Conservation (phyloP, 2,888 invertebrate species). For the Hyposoter dolosus region DNA sequence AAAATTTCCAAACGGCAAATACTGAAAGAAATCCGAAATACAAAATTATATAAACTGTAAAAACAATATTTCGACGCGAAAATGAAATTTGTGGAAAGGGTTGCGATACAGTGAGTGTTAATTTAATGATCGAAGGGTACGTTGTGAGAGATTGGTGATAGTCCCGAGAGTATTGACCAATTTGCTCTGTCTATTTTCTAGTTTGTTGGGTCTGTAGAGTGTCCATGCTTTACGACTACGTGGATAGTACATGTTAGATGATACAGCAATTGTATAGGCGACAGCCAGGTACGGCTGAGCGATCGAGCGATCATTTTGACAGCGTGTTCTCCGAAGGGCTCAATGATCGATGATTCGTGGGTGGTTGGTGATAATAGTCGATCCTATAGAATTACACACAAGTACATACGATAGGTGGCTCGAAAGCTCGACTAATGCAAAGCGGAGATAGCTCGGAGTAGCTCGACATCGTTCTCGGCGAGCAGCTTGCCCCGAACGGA, state of each 20-base stretch:
- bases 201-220: slow-evolving; percentile 8
- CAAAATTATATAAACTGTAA: no score
- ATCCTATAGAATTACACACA: slow-evolving; percentile 56
- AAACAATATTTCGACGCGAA: background rate
- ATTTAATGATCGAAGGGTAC: background rate
- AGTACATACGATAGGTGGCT: slow-evolving; percentile 29
- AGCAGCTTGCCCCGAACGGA: slow-evolving; percentile 60
- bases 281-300: slow-evolving; percentile 41
- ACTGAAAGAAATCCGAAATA: no score
- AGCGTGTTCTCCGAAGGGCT: slow-evolving; percentile 68
- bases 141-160: slow-evolving; percentile 2
- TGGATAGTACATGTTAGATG: slow-evolving; percentile 41
- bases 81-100: background rate
- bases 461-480: slow-evolving; percentile 61
- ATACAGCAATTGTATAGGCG: slow-evolving; percentile 48
- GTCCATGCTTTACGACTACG: slow-evolving; percentile 28
- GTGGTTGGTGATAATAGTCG: slow-evolving; percentile 71
- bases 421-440: slow-evolving; percentile 65
- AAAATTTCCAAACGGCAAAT: no score
- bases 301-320: slow-evolving; percentile 59
- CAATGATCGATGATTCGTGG: slow-evolving; percentile 81
- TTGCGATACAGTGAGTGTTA: background rate
- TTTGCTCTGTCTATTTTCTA: slow-evolving; percentile 39
- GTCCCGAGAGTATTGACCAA: slow-evolving; percentile 15
- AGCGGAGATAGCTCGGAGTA: slow-evolving; percentile 63